Conservation (phyloP, 2,797 vertebrate genomes). For the Ispidina picta region DNA sequence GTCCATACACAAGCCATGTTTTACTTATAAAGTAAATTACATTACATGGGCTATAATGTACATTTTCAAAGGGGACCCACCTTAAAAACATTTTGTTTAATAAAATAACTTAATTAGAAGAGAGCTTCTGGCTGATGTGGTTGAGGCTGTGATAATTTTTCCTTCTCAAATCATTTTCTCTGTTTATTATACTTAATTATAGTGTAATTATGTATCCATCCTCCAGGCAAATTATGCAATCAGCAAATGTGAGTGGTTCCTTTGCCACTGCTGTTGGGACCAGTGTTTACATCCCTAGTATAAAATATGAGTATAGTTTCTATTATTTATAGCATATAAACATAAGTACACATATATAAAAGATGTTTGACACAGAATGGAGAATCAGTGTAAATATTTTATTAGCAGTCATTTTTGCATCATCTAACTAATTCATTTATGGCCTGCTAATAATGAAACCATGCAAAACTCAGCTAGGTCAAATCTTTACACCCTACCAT, state of each 20-base stretch:
- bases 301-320: constrained; percentile 47
- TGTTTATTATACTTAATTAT: constrained; percentile 72
- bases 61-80: constrained; percentile 66
- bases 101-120: constrained; percentile 74
- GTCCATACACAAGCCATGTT: constrained; percentile 40
- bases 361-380: constrained; percentile 30
- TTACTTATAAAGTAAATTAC: constrained; percentile 64
- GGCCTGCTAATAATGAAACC: constrained; percentile 2
- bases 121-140: constrained; percentile 70
- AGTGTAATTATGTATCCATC: constrained; percentile 68
- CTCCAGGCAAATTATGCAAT: constrained; percentile 76
- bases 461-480: not conserved
- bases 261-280: constrained; percentile 67
- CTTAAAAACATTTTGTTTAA: constrained; percentile 74
- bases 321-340: constrained; percentile 31
- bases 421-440: not conserved
- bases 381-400: constrained; percentile 3
- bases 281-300: constrained; percentile 58
- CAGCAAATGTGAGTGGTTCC: constrained; percentile 62
- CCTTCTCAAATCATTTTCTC: constrained; percentile 69
- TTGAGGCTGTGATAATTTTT: constrained; percentile 65
- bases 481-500: not conserved
- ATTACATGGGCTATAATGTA: constrained; percentile 59
- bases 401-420: constrained; percentile 17
- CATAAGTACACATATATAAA: constrained; percentile 22